Evolutionary conservation across 2,113 vertebrate genomes (phyloP).

Genomic region (Motacilla alba): DNA sequence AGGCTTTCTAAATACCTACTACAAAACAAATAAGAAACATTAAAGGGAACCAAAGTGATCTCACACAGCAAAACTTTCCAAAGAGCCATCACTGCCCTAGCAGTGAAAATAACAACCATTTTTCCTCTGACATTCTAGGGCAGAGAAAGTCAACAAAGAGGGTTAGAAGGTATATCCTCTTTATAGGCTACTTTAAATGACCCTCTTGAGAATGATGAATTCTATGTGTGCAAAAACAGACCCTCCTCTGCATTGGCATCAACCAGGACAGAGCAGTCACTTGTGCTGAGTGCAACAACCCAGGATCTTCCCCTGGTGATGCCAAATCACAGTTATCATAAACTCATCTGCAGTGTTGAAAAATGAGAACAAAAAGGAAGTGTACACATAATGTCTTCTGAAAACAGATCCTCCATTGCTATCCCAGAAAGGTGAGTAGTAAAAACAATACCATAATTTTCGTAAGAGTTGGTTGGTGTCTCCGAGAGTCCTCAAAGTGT

Average conservation of each 20-base stretch:
- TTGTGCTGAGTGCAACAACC: not conserved
- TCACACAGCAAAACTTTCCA: not conserved
- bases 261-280: not conserved
- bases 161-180: not conserved
- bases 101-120: not conserved
- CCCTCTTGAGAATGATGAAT: not conserved
- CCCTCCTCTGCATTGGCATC: not conserved
- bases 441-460: not conserved
- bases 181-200: not conserved
- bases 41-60: not conserved
- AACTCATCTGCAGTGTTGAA: not conserved
- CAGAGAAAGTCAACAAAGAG: not conserved
- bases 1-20: not conserved
- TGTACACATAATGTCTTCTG: not conserved
- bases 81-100: not conserved
- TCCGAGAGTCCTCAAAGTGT: not conserved
- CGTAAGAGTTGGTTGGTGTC: not conserved
- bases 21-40: not conserved
- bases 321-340: not conserved
- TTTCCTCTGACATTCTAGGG: not conserved
- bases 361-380: not conserved
- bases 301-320: not conserved
- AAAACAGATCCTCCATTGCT: not conserved
- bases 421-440: not conserved
- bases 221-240: not conserved